These are phyloP conservation scores for Pteropus rufus DNA, from an alignment of 2,797 vertebrate species.

Conservation along the genomic window DNA sequence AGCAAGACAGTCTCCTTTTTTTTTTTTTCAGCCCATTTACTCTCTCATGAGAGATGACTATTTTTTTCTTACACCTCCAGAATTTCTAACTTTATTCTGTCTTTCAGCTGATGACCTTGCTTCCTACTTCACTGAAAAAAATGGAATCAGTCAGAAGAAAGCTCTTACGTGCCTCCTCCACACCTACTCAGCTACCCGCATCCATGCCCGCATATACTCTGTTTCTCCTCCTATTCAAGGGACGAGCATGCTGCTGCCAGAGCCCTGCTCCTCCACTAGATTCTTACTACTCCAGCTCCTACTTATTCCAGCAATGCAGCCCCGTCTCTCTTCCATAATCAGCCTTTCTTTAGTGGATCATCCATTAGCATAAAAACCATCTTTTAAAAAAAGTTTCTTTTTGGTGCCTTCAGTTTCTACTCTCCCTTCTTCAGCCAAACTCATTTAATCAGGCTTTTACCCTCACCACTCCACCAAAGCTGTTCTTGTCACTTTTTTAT, in stretches of 20 bases:
- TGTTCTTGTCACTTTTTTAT: neutral
- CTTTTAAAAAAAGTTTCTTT: neutral
- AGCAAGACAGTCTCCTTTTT: neutral
- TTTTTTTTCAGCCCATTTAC: neutral
- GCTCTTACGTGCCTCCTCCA: neutral
- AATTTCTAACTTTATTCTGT: neutral
- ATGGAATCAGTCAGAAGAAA: neutral
- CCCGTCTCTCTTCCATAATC: neutral
- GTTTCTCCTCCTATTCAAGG: neutral
- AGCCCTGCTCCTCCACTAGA: neutral
- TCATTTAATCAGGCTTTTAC: neutral
- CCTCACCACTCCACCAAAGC: neutral
- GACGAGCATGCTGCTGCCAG: neutral
- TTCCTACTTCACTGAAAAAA: slow-evolving; percentile 16
- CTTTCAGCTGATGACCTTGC: neutral
- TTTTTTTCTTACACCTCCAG: slow-evolving; percentile 11
- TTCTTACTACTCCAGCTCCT: neutral
- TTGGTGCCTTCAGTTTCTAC: neutral
- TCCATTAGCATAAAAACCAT: neutral
- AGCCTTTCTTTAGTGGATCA: neutral
- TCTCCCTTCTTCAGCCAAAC: neutral
- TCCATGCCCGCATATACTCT: neutral
- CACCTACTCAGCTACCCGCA: neutral
- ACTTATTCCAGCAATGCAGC: neutral
- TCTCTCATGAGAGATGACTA: neutral